These are phyloP conservation scores for Cacatua alba DNA, from an alignment of 2,113 vertebrate genomes.

Conservation along the genomic window DNA sequence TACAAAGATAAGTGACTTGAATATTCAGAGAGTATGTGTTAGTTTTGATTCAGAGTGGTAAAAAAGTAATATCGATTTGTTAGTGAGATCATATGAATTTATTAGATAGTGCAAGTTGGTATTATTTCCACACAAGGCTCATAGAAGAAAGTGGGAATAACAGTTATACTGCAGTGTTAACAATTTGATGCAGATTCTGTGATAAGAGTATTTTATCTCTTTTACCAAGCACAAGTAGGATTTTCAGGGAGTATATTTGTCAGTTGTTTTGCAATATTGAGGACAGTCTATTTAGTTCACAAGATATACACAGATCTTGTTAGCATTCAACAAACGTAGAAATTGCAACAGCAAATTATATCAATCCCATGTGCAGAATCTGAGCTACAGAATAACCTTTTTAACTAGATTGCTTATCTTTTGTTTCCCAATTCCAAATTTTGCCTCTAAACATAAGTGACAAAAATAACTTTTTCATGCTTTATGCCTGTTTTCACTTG, in stretches of 20 bases:
- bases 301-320: background rate
- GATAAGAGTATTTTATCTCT: background rate
- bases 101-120: background rate
- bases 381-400: background rate
- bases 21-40: background rate
- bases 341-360: background rate
- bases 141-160: background rate
- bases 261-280: background rate
- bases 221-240: background rate
- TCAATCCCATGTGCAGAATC: background rate
- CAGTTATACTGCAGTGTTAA: background rate
- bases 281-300: background rate
- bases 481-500: background rate
- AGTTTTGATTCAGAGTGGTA: background rate
- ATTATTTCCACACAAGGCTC: background rate
- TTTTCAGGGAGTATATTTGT: background rate
- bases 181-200: background rate
- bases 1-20: background rate
- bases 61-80: background rate
- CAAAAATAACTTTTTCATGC: background rate
- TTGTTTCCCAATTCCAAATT: background rate
- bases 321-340: background rate
- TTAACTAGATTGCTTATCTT: background rate
- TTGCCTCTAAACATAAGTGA: background rate
- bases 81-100: background rate